Evolutionary conservation across 2,113 vertebrate genomes (phyloP).

Genomic region (Oryzias celebensis): DNA sequence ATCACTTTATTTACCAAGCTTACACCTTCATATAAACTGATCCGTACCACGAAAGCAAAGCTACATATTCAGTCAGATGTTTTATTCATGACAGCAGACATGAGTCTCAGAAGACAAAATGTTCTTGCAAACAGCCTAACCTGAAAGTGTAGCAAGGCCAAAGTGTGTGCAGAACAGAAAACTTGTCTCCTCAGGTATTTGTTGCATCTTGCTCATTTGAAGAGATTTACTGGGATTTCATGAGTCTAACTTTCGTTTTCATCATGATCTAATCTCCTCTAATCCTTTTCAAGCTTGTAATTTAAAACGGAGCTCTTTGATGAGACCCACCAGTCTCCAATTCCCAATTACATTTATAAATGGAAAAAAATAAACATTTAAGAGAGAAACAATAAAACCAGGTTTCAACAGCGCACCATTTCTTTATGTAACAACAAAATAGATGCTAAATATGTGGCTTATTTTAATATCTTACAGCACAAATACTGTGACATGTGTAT

Average conservation of each 20-base stretch:
- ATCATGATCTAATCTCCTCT: slow-evolving; percentile 45
- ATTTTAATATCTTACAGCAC: slow-evolving; percentile 7
- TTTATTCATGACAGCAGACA: slow-evolving; percentile 41
- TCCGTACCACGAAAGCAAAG: slow-evolving; percentile 8
- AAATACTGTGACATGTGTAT: slow-evolving; percentile 25
- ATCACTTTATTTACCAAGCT: slow-evolving; percentile 12
- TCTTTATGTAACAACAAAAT: slow-evolving; percentile 28
- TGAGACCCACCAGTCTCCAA: slow-evolving; percentile 14
- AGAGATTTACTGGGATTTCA: slow-evolving; percentile 36
- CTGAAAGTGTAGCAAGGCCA: slow-evolving; percentile 36
- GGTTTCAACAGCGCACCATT: not conserved
- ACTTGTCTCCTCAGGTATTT: slow-evolving; percentile 36
- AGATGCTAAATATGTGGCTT: too few species aligned
- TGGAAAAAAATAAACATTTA: slow-evolving; percentile 15
- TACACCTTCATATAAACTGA: slow-evolving; percentile 1
- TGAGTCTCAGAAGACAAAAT: slow-evolving; percentile 23
- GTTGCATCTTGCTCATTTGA: slow-evolving; percentile 41
- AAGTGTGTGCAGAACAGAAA: slow-evolving; percentile 1
- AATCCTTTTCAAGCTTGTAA: slow-evolving; percentile 31
- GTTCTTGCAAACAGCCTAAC: slow-evolving; percentile 26
- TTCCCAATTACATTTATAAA: slow-evolving; percentile 3
- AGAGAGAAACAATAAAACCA: slow-evolving; percentile 10
- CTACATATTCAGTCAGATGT: slow-evolving; percentile 18
- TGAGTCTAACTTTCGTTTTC: slow-evolving; percentile 21
- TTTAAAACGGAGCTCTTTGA: slow-evolving; percentile 25